Base-by-base conservation (phyloP, 2,797 vertebrate genomes). In the Pampus argenteus region DNA sequence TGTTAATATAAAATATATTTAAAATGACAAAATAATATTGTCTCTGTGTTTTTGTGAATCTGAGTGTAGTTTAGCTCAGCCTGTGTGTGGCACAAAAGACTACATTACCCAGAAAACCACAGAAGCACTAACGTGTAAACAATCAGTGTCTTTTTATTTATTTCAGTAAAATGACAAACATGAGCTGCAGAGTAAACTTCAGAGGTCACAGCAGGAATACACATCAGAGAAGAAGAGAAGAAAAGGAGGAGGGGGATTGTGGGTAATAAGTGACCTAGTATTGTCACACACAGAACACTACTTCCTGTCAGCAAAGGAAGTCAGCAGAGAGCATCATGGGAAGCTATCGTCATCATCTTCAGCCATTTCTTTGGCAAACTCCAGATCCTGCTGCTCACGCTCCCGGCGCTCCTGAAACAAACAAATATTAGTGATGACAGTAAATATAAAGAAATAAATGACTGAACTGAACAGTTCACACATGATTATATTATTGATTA, bases 301-400 rank as follows among this genome's bases (percentile, higher is more conserved):
- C 72, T 69, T 85, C 81, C 75, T 85, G 65, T 67, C 56, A 47
- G 38, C 31, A 62, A 28, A 84, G 75, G 67, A 78, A 74, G 60
- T 61, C 13, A 45, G 23, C 20, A 13, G 14, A 74, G 54, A 28
- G 61, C 42, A 79, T 98, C 93, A 99, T 1, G 98, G 97, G 76
- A 98, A 99, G 80, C 97, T 97, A 2, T 99, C 98, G 0, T 99
- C 98, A 0, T 98, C 98, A 0, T 99, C 98, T 86, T 99, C 98
- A 0, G 97, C 97, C 98, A 98, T 98, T 91, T 98, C 98, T 93
- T 99, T 99, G 26, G 98, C 97, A 0, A 99, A 99, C 88, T 99
- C 97, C 93, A 99, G 92, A 86, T 99, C 98, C 88, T 99, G 98
- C 89, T 99, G 98, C 86, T 99, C 98, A 0, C 98, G 93, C 73